phyloP scores from a whole-genome alignment of 2,888 invertebrate genomes.

The Metopia argyrocephala region DNA sequence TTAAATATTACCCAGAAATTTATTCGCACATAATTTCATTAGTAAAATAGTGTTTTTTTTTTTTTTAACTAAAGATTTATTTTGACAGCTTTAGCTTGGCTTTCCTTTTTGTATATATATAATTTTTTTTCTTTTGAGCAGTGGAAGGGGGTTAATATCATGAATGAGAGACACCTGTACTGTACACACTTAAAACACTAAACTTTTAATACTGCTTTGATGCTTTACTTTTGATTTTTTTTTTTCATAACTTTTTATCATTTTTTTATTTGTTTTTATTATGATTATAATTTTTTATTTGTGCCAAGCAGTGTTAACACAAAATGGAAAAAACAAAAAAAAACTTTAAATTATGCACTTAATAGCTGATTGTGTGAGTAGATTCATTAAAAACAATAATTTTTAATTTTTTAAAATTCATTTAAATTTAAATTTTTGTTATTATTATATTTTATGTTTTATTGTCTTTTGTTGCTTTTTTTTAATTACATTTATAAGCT shows the following conservation, averaged over 20 bases:
- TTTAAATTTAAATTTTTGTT: too few species aligned
- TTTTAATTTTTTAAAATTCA: too few species aligned
- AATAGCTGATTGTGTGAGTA: constrained; percentile 4
- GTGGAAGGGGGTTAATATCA: too few species aligned
- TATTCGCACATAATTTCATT: constrained; percentile 51
- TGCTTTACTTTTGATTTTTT: constrained; percentile 19
- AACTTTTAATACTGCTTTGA: constrained; percentile 9
- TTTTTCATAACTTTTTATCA: constrained; percentile 1
- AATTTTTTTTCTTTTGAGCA: too few species aligned
- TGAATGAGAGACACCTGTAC: constrained; percentile 17
- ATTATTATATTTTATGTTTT: neutral
- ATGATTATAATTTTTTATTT: neutral
- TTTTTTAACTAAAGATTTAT: constrained; percentile 37
- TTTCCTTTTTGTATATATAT: constrained; percentile 25
- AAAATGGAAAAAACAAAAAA: neutral
- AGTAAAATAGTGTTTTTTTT: constrained; percentile 1
- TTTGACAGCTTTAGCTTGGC: constrained; percentile 56
- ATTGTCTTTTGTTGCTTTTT: neutral
- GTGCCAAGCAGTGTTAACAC: neutral
- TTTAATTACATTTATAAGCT: constrained; percentile 48
- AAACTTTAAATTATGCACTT: constrained; percentile 7
- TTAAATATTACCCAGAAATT: constrained; percentile 41
- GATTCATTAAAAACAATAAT: constrained; percentile 21
- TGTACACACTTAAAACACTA: constrained; percentile 28
- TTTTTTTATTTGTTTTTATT: constrained; percentile 5